Percentiles rank a stretch among this genome's conserved stretches.
Conservation (phyloP, 53 echinoderm and acorn worm species). For the Pentamera pediparva region DNA sequence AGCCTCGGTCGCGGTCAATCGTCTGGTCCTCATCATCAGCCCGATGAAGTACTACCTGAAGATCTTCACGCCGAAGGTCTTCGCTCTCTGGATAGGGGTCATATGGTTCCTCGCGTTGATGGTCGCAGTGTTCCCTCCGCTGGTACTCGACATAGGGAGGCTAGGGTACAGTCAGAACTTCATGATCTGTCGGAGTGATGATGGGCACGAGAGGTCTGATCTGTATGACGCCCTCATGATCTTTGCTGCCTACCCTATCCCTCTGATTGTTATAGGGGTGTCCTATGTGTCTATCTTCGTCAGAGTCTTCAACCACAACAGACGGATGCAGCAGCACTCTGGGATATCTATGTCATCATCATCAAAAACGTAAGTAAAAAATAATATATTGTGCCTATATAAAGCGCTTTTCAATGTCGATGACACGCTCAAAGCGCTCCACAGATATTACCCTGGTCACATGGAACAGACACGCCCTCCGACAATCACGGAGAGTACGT, state of each 20-base stretch:
- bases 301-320: not conserved
- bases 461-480: too few species aligned
- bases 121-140: slow-evolving; percentile 4
- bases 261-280: not conserved
- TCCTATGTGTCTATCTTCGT: not conserved
- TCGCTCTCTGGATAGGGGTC: not conserved
- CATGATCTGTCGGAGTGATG: not conserved
- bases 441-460: too few species aligned
- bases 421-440: too few species aligned
- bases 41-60: slow-evolving; percentile 3
- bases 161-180: not conserved
- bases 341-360: too few species aligned
- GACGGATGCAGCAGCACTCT: too few species aligned
- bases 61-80: not conserved
- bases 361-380: too few species aligned
- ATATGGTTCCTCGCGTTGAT: not conserved
- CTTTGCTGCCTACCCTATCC: slow-evolving; percentile 3
- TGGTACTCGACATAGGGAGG: slow-evolving; percentile 7
- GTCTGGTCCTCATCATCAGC: slow-evolving; percentile 7
- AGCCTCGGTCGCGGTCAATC: not conserved
- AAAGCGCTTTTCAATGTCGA: too few species aligned
- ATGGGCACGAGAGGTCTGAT: not conserved
- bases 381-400: too few species aligned
- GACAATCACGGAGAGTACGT: too few species aligned
- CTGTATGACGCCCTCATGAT: not conserved